Evolutionary conservation across 2,888 invertebrate species (phyloP).

Genomic region (Eupithecia subumbrata): DNA sequence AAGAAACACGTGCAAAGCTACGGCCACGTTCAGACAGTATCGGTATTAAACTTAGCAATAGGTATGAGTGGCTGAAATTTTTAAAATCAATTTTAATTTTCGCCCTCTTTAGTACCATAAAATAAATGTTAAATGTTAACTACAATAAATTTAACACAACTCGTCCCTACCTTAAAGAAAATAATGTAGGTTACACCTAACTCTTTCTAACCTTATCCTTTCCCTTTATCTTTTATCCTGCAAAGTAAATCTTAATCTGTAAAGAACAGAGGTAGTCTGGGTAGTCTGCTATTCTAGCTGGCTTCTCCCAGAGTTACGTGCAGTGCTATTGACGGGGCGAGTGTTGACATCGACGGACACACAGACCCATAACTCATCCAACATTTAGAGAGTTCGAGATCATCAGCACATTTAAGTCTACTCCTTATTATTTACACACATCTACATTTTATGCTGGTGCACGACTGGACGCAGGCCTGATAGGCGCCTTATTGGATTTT

Average conservation of each 20-base stretch:
- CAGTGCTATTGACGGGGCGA: constrained; percentile 53
- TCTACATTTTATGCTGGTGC: no score
- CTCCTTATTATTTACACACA: no score
- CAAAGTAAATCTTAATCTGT: background rate
- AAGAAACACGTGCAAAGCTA: no score
- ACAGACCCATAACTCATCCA: constrained; percentile 16
- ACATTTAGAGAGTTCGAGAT: background rate
- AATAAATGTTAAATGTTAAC: no score
- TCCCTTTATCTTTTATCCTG: background rate
- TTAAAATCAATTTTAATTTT: no score
- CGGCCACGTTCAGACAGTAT: background rate
- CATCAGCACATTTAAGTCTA: background rate
- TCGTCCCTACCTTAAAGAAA: no score
- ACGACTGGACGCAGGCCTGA: no score
- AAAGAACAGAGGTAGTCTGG: background rate
- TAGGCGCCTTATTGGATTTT: no score
- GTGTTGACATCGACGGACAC: constrained; percentile 47
- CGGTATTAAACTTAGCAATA: background rate
- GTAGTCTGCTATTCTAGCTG: constrained; percentile 46
- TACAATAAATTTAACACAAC: no score
- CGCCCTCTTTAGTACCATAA: no score
- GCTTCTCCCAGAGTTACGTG: constrained; percentile 53
- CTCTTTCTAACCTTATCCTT: no score
- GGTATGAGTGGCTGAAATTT: background rate
- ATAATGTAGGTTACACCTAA: no score